These are phyloP conservation scores for Biston betularia DNA, from an alignment of 2,888 invertebrate species.

Conservation along the genomic window DNA sequence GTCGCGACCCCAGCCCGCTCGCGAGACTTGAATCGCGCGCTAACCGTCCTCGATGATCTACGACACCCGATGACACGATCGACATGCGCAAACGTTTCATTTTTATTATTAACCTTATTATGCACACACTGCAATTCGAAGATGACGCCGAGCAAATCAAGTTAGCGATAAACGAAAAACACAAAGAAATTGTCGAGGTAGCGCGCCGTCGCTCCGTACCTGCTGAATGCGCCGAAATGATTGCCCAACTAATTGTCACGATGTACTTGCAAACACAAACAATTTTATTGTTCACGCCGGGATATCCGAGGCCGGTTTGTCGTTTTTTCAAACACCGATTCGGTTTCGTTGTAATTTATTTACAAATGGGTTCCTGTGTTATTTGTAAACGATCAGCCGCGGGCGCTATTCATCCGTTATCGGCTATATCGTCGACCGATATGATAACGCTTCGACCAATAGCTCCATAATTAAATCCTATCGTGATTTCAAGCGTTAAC, in stretches of 20 bases:
- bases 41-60: slow-evolving; percentile 56
- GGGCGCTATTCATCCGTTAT: slow-evolving; percentile 52
- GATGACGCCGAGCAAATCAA: slow-evolving; percentile 60
- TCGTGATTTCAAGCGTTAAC: slow-evolving; percentile 41
- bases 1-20: slow-evolving; percentile 64
- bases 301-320: slow-evolving; percentile 65
- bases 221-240: slow-evolving; percentile 71
- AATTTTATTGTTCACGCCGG: slow-evolving; percentile 56
- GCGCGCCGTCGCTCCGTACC: slow-evolving; percentile 53
- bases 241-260: slow-evolving; percentile 76
- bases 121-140: slow-evolving; percentile 51
- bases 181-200: slow-evolving; percentile 68
- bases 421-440: slow-evolving; percentile 49
- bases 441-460: slow-evolving; percentile 50
- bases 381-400: slow-evolving; percentile 54
- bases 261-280: slow-evolving; percentile 73
- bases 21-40: slow-evolving; percentile 77
- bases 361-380: slow-evolving; percentile 62
- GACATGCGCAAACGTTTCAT: slow-evolving; percentile 50
- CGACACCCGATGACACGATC: slow-evolving; percentile 45
- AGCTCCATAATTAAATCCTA: slow-evolving; percentile 47
- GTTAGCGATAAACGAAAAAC: slow-evolving; percentile 58
- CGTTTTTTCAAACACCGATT: slow-evolving; percentile 61
- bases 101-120: slow-evolving; percentile 52
- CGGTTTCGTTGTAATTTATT: slow-evolving; percentile 64